These are phyloP conservation scores for Zelostemma sp. DNA, from an alignment of 1,140 invertebrate genomes.

Conservation along the genomic window DNA sequence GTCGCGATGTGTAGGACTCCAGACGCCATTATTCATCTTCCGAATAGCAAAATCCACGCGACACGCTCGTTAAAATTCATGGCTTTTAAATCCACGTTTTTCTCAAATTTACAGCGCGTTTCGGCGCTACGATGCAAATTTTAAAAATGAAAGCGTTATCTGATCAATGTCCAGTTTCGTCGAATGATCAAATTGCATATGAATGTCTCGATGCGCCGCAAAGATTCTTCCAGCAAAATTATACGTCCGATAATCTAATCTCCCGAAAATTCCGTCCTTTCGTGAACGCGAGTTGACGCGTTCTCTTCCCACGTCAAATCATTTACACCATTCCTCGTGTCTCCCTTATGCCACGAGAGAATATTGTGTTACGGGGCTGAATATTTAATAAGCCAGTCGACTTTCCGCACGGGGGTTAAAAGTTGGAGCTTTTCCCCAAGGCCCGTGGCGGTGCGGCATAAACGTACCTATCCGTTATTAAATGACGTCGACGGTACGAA, in stretches of 20 bases:
- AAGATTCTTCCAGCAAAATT: too few relatives aligned
- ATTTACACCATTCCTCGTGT: slow-evolving; percentile 45
- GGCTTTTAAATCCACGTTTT: slow-evolving; percentile 23
- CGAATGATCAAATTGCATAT: too few relatives aligned
- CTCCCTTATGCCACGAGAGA: slow-evolving; percentile 38
- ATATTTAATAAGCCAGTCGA: slow-evolving; percentile 67
- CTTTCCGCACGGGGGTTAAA: slow-evolving; percentile 55
- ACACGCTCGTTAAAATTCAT: slow-evolving; percentile 46
- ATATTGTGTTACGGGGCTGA: slow-evolving; percentile 69
- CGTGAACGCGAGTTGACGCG: too few relatives aligned
- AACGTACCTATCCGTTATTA: slow-evolving; percentile 35
- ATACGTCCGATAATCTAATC: too few relatives aligned
- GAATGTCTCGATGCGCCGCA: too few relatives aligned
- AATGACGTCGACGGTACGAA: slow-evolving; percentile 32
- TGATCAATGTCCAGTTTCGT: too few relatives aligned
- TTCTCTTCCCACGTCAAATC: too few relatives aligned
- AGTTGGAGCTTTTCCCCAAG: slow-evolving; percentile 51
- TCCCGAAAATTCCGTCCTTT: too few relatives aligned
- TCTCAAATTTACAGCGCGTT: not conserved
- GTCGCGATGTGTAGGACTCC: slow-evolving; percentile 32
- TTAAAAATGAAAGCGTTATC: not conserved
- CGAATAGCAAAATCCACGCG: slow-evolving; percentile 32
- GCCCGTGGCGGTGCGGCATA: slow-evolving; percentile 38
- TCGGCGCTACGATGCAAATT: not conserved
- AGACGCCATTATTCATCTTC: slow-evolving; percentile 39